Evolutionary conservation across 2,888 invertebrate species (phyloP), one percentile per base, ranked within the genome.

Genomic region (Ormyrus pomaceus): DNA sequence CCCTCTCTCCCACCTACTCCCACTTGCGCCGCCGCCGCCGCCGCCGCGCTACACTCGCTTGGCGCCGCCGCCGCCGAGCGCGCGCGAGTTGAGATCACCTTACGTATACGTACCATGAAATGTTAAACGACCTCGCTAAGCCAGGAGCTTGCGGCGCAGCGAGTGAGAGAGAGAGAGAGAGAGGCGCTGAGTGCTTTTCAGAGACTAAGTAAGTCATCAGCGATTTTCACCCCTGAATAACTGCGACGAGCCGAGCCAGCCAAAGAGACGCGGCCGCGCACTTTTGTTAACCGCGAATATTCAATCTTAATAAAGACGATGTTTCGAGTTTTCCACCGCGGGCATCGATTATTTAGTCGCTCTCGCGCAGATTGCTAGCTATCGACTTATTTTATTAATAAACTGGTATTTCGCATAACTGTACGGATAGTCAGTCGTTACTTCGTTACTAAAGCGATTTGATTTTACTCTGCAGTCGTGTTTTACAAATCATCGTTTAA

Each of bases 121-220:
- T 75, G 78, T 79, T 79, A 76, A 81, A 71, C 81, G 78, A 55
- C 70, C 46, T 46, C 19, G 64, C 74, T 79, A 73, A 70, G 77
- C 77, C 13, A 19, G 45, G 56, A 48, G 56, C 19, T 55, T 68
- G 61, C 7, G 51, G 53, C 55, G 8, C 55, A 56, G 68, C 5
- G 68, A 68, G 48, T 5, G 19, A 53, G 76, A 51, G 51, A 64
- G 61, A 19, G 55, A 56, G 45, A 11, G 48, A 34, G 50, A 8
- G 13, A 55, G 13, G 68, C 55, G 59, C 73, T 53, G 69, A 80
- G 78, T 71, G 75, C 81, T 81, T 78, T 78, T 68, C 62, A 66
- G 68, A 74, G 75, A 68, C 77, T 78, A 78, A 75, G 81, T 76
- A 82, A 82, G 82, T 74, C 82, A 77, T 82, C 76, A 74, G 61